phyloP scores from a whole-genome alignment of 2,797 vertebrate genomes.

The Sarcophilus harrisii region DNA sequence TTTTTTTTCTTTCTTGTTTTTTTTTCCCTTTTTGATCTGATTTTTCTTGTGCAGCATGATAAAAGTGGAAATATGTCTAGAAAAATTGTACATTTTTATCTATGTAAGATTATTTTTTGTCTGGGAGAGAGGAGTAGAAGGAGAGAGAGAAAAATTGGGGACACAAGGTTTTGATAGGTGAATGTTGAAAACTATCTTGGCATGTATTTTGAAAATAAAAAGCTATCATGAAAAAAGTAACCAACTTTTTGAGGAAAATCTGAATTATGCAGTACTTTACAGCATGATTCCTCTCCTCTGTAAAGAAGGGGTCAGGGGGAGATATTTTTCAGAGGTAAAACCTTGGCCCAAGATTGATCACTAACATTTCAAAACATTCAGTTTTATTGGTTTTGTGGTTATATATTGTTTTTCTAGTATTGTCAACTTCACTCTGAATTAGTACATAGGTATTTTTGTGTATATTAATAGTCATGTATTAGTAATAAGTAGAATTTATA shows the following conservation, averaged over 20 bases:
- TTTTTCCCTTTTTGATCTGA: too few relatives aligned
- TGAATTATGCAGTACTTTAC: background rate
- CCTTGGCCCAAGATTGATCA: background rate
- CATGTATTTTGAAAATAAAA: too few relatives aligned
- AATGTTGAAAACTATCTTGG: too few relatives aligned
- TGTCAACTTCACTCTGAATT: background rate
- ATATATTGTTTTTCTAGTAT: background rate
- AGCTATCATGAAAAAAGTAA: too few relatives aligned
- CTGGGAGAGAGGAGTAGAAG: too few relatives aligned
- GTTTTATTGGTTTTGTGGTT: background rate
- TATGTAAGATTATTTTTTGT: too few relatives aligned
- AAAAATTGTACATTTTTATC: too few relatives aligned
- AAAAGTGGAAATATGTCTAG: too few relatives aligned
- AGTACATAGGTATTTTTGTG: background rate
- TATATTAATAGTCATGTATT: background rate
- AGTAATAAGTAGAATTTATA: background rate
- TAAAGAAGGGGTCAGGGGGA: background rate
- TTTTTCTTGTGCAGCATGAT: too few relatives aligned
- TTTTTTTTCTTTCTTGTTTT: too few relatives aligned
- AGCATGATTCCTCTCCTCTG: background rate
- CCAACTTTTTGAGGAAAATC: background rate
- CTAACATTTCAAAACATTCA: background rate
- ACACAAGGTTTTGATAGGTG: too few relatives aligned
- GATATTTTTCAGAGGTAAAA: background rate
- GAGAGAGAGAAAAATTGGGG: too few relatives aligned